These are phyloP conservation scores for Tragelaphus scriptus DNA, from an alignment of 2,113 vertebrate genomes.

Conservation along the genomic window DNA sequence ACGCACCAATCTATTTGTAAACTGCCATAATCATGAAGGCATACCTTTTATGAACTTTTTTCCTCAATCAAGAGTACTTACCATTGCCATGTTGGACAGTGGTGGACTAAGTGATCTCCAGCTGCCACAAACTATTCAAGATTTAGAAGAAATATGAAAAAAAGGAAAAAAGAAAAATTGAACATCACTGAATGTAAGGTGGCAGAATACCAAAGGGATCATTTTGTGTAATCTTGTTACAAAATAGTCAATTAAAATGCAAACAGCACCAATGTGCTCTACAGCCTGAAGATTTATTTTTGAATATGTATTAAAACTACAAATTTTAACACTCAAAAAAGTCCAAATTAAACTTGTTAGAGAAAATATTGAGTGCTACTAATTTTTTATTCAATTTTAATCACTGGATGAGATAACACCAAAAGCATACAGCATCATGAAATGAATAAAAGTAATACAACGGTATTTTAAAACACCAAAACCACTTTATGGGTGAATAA, in stretches of 20 bases:
- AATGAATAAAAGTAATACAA: not conserved
- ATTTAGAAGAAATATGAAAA: constrained; percentile 48
- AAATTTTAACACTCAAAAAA: constrained; percentile 4
- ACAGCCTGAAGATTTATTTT: not conserved
- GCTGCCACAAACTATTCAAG: constrained; percentile 92
- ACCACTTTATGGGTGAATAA: not conserved
- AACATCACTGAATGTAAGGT: not conserved
- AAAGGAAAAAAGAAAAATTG: not conserved
- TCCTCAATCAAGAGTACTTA: constrained; percentile 76
- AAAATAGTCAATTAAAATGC: not conserved
- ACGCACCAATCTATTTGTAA: not conserved
- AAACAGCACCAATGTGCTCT: not conserved
- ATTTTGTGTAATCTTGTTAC: not conserved
- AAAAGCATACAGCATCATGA: not conserved
- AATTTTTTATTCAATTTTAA: not conserved
- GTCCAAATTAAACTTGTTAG: not conserved
- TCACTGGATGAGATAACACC: constrained; percentile 8
- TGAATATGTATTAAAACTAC: not conserved
- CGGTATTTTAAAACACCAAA: not conserved
- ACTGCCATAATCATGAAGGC: not conserved
- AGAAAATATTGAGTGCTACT: not conserved
- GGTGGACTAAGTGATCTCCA: constrained; percentile 98
- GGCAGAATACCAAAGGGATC: constrained; percentile 19
- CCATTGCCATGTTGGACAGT: constrained; percentile 99
- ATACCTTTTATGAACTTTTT: not conserved